A percentile compares a stretch with the other conserved stretches of the same genome.
phyloP scores from a whole-genome alignment of 2,797 vertebrate genomes.

The Melanotaenia boesemani region DNA sequence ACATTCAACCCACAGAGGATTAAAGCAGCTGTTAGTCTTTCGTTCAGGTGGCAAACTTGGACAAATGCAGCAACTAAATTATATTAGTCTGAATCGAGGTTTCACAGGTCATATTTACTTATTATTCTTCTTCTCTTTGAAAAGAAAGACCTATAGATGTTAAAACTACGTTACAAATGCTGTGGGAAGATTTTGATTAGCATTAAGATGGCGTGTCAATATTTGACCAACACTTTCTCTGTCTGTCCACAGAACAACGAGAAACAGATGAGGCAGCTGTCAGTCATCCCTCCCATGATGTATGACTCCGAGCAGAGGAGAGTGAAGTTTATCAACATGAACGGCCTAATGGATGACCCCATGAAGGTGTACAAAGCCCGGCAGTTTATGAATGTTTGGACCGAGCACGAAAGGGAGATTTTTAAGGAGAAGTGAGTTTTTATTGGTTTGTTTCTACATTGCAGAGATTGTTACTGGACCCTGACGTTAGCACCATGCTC shows the following conservation, averaged over 20 bases:
- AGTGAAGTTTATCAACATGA: constrained; percentile 99
- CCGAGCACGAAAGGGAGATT: constrained; percentile 97
- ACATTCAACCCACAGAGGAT: background rate
- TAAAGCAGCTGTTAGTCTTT: background rate
- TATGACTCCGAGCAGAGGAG: constrained; percentile 95
- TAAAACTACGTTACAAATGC: background rate
- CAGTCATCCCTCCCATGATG: constrained; percentile 99
- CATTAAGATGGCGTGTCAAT: background rate
- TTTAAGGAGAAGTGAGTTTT: constrained; percentile 97
- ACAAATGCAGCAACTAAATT: background rate
- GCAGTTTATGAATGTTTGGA: constrained; percentile 99
- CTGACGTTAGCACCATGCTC: background rate
- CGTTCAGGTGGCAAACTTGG: background rate
- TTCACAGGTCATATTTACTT: too few relatives aligned
- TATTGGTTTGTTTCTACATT: background rate
- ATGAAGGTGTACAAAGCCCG: constrained; percentile 98
- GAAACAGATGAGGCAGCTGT: constrained; percentile 99
- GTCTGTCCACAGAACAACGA: constrained; percentile 91
- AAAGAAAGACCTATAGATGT: too few relatives aligned
- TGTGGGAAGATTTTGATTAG: background rate
- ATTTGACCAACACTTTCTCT: background rate
- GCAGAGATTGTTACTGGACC: background rate
- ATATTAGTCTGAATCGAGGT: background rate
- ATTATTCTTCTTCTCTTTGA: too few relatives aligned
- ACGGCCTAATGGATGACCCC: constrained; percentile 97